Evolutionary conservation across 2,888 invertebrate genomes (phyloP), one percentile per base, ranked within the genome.

Genomic region (Allophyes oxyacanthae): DNA sequence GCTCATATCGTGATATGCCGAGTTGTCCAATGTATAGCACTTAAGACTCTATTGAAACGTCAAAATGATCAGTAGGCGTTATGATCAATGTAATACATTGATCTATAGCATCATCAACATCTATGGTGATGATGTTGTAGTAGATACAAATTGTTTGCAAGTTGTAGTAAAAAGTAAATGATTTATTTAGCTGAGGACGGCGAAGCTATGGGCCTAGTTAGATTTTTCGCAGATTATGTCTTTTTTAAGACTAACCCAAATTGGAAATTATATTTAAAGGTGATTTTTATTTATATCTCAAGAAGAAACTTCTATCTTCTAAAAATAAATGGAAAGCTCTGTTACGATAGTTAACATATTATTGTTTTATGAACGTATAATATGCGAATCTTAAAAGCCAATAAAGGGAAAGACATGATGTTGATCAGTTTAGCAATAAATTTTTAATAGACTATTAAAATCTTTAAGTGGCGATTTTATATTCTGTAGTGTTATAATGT

Each of bases 1-100:
- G 30, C 45, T 49, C 46, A 33, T 25, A 34, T 50, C 59, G 57
- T 66, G 71, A 71, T 66, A 74, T 51, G 45, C 25, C 66, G 53
- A 52, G 11, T 41, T 20, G 10, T 45, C 13, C 11, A 28, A 28
- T 30, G 30, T 28, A 28, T 8, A 41, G 10, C 11, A 13, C 33
- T 34, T 30, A 10, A 15, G 3, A 9, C 20, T 44, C 54, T 42
- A 74, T 74, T 72, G 59, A 66, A 52, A 63, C 54, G 54, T 71
- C 72, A 52, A 15, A 43, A 51, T 72, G 63, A 72, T 71, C 34
- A 42, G 51, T 69, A 7, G 28, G 28, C 25, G 30, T 32, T 26
- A 15, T 41, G 26, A 49, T 50, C 32, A 54, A 53, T 53, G 15
- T 45, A n/a, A n/a, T n/a, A n/a, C n/a, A n/a, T n/a, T n/a, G n/a